A percentile compares a stretch with the other conserved stretches of the same genome.
phyloP scores from a whole-genome alignment of 2,113 vertebrate species.

The Corvus cornix region DNA sequence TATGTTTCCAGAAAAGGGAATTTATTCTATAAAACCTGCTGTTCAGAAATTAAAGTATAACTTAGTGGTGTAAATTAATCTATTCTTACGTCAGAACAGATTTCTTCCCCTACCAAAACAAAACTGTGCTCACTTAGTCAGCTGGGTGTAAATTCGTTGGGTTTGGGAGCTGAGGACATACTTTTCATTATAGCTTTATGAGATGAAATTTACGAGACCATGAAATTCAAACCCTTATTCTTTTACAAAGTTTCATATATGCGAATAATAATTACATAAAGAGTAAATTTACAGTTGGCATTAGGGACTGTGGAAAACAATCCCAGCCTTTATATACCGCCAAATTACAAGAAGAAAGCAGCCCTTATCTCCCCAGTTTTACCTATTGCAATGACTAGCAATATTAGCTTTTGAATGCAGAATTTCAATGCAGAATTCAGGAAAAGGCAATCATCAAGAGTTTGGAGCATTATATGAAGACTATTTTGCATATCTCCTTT shows the following conservation, averaged over 20 bases:
- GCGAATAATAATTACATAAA: neutral
- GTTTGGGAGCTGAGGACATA: neutral
- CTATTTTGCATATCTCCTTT: neutral
- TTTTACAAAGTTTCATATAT: neutral
- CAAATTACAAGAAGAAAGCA: neutral
- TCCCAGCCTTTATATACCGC: neutral
- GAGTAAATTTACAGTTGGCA: neutral
- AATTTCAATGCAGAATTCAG: neutral
- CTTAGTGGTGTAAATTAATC: neutral
- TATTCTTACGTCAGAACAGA: neutral
- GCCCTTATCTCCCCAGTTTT: neutral
- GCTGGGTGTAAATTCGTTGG: neutral
- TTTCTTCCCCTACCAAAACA: neutral
- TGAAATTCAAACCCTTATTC: neutral
- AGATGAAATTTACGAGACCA: neutral
- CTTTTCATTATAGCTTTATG: neutral
- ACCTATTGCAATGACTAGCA: neutral
- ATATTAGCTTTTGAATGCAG: neutral
- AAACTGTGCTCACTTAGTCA: neutral
- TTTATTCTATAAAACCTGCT: neutral
- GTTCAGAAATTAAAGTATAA: neutral
- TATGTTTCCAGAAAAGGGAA: neutral
- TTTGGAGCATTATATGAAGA: neutral
- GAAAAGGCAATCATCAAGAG: neutral
- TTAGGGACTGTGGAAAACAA: neutral